Base-by-base conservation (phyloP, 1,140 invertebrate genomes). In the Drosophila sulfurigaster region DNA sequence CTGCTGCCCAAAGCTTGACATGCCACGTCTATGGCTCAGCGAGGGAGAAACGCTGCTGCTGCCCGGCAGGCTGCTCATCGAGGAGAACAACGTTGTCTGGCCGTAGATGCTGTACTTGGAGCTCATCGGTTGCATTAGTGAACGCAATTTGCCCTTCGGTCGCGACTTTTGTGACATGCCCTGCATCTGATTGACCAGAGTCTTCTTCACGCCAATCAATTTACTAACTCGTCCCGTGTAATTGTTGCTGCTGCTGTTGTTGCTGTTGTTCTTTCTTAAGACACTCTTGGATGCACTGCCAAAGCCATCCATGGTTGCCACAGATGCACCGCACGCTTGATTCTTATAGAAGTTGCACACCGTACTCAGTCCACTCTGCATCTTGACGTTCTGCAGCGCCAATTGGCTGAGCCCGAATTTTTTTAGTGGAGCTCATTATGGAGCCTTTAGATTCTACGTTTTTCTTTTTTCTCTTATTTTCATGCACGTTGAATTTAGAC, bases 111-210 rank as follows among this genome's bases (percentile, higher is more conserved):
- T 67, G 35, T 81, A 81, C n/a, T 41, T 58, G 1, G 46, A 13
- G 20, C 35, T n/a, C 15, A 5, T 10, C 1, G 20, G 2, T 8
- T 13, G 15, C 1, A 10, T 3, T 6, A 54, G 1, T 5, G 25
- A 4, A 2, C 11, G 35, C 0, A 32, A 5, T 6, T 48, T 43
- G 3, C 10, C 1, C n/a, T 15, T 38, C 8, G 49, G 41, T 5
- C n/a, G 45, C 11, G 46, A 5, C 3, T 5, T 57, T 5, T 64
- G 62, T 7, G 49, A 15, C 77, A 81, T 64, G 25, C 82, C 82
- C 51, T 73, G 78, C 75, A 81, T 69, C 43, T 79, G 82, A 32
- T 86, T 86, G 1, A 81, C 60, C 28, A 86, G 32, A 0, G 82
- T 64, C 60, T 75, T 81, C 64, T 81, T 81, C 1, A 79, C 63